A percentile compares a stretch with the other conserved stretches of the same genome.
Conservation (phyloP, 1,140 invertebrate species). For the Portunus trituberculatus region DNA sequence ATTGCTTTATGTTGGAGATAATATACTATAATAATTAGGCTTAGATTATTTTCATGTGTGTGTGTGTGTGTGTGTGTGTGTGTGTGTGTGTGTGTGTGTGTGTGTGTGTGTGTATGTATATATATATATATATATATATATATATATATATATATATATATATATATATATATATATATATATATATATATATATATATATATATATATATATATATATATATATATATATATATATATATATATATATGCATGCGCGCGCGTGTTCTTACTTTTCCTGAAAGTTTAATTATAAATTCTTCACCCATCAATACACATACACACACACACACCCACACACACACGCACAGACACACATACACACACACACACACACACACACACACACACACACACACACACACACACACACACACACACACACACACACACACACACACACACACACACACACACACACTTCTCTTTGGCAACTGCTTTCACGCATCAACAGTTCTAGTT, state of each 20-base stretch:
- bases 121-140: background rate
- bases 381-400: background rate
- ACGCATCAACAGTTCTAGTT: too few species aligned
- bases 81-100: constrained; percentile 1
- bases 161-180: background rate
- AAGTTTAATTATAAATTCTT: background rate
- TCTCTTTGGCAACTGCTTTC: background rate
- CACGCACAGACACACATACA: too few species aligned
- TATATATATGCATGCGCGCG: background rate
- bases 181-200: background rate
- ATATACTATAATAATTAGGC: background rate
- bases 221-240: background rate
- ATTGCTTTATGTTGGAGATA: background rate
- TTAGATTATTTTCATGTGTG: background rate
- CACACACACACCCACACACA: background rate
- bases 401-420: background rate
- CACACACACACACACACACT: background rate
- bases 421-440: background rate
- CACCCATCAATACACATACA: background rate
- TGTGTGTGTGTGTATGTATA: background rate
- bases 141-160: background rate
- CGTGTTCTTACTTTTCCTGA: background rate
- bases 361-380: background rate
- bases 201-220: constrained; percentile 26
- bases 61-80: constrained; percentile 31